Evolutionary conservation across 2,888 invertebrate genomes (phyloP).

Genomic region (Calliscelio sp.): DNA sequence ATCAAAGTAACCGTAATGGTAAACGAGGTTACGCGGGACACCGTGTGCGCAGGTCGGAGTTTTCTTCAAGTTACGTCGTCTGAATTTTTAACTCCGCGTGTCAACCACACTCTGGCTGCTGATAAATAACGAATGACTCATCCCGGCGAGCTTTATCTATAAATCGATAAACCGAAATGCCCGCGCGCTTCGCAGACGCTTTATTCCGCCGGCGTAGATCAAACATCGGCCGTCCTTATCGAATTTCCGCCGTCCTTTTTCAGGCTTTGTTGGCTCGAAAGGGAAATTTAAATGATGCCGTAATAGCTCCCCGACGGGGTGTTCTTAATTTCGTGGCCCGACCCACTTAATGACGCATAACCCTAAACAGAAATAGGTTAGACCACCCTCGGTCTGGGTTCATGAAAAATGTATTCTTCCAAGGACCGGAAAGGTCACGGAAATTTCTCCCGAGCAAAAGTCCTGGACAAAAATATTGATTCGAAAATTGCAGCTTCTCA

Average conservation of each 20-base stretch:
- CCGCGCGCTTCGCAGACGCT: constrained; percentile 45
- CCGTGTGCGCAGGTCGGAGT: constrained; percentile 1
- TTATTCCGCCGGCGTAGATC: constrained; percentile 42
- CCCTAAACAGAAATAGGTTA: constrained; percentile 57
- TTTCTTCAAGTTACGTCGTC: constrained; percentile 53
- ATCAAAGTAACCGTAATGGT: constrained; percentile 52
- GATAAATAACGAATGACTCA: constrained; percentile 69
- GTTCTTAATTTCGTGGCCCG: constrained; percentile 39
- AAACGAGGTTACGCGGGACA: constrained; percentile 33
- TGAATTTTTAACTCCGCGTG: constrained; percentile 68
- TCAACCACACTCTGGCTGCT: constrained; percentile 58
- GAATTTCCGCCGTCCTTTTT: constrained; percentile 29
- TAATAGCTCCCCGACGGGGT: constrained; percentile 38
- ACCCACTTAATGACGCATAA: constrained; percentile 52
- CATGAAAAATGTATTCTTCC: constrained; percentile 19
- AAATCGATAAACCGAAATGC: constrained; percentile 68
- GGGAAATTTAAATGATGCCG: constrained; percentile 61
- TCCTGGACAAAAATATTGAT: not conserved
- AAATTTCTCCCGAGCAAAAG: constrained; percentile 4
- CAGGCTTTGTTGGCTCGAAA: constrained; percentile 42
- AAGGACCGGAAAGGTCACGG: constrained; percentile 3
- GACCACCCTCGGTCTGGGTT: not conserved
- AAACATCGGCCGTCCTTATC: constrained; percentile 38
- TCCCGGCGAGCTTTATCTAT: constrained; percentile 65
- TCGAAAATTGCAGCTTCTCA: too few relatives aligned